Evolutionary conservation across 2,888 invertebrate species (phyloP).

Genomic region (Caenorhabditis japonica): DNA sequence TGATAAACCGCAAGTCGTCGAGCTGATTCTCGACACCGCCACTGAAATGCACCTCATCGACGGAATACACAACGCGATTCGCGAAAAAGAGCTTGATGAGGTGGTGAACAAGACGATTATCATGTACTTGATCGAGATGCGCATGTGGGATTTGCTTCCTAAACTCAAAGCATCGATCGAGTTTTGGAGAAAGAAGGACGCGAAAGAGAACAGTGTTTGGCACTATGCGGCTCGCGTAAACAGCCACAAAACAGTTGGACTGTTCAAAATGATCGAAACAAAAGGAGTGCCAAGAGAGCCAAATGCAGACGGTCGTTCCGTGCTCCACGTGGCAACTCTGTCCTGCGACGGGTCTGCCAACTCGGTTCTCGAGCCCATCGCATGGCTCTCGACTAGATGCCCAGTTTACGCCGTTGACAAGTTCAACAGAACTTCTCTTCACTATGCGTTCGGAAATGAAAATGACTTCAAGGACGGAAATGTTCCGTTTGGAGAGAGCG

Average conservation of each 20-base stretch:
- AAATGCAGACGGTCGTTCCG: conserved; percentile 74
- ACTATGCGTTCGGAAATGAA: conserved; percentile 79
- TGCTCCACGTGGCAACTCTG: conserved; percentile 79
- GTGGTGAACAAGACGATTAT: conserved; percentile 48
- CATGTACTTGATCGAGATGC: conserved; percentile 50
- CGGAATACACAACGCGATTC: conserved; percentile 50
- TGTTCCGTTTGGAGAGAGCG: conserved; percentile 33
- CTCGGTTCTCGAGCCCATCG: conserved; percentile 57
- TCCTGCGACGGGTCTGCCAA: conserved; percentile 62
- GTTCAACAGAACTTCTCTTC: conserved; percentile 78
- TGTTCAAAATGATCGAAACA: conserved; percentile 55
- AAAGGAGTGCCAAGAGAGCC: conserved; percentile 20
- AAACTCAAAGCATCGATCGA: conserved; percentile 26
- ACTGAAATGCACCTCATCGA: conserved; percentile 20
- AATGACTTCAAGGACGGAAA: conserved; percentile 39
- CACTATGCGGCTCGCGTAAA: conserved; percentile 60
- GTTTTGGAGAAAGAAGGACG: conserved; percentile 51
- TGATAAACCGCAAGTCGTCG: conserved; percentile 22
- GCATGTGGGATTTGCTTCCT: conserved; percentile 44
- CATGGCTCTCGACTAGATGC: conserved; percentile 48
- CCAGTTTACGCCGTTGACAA: conserved; percentile 43
- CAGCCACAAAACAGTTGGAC: conserved; percentile 48
- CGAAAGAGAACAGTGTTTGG: conserved; percentile 53
- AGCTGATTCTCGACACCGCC: conserved; percentile 37
- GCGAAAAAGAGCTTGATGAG: conserved; percentile 24